phyloP scores from a whole-genome alignment of 1,140 invertebrate species.

The Euura saliciscinereae region DNA sequence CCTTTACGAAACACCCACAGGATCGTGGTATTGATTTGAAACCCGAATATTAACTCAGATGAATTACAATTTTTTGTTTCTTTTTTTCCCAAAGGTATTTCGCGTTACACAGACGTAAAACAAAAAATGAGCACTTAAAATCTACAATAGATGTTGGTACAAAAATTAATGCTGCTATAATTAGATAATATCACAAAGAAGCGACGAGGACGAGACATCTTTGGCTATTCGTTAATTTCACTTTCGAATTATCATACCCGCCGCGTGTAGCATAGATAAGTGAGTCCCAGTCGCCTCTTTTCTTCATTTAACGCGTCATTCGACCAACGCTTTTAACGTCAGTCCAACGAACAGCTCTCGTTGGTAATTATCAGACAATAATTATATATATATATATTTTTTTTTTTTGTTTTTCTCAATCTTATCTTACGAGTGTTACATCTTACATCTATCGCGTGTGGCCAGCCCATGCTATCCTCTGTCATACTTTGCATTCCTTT shows the following conservation, averaged over 20 bases:
- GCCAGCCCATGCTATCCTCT: conserved; percentile 56
- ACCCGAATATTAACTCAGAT: neutral
- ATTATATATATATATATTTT: conserved; percentile 31
- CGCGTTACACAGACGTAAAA: neutral
- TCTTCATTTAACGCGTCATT: conserved; percentile 49
- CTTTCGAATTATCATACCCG: neutral
- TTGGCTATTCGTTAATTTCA: neutral
- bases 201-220: conserved; percentile 42
- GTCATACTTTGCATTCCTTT: neutral
- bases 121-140: conserved; percentile 34
- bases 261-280: neutral
- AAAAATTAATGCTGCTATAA: conserved; percentile 58
- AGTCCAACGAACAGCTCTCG: conserved; percentile 52
- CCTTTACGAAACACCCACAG: neutral
- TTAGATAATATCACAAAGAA: conserved; percentile 41
- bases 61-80: neutral
- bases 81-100: neutral
- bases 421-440: conserved; percentile 50
- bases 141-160: conserved; percentile 57
- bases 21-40: neutral
- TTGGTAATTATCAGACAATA: conserved; percentile 33
- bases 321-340: conserved; percentile 53
- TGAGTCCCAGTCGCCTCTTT: conserved; percentile 51
- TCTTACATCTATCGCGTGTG: conserved; percentile 52
- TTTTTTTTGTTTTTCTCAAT: conserved; percentile 32